Evolutionary conservation across 2,113 vertebrate species (phyloP).

Genomic region (Synchiropus splendidus): DNA sequence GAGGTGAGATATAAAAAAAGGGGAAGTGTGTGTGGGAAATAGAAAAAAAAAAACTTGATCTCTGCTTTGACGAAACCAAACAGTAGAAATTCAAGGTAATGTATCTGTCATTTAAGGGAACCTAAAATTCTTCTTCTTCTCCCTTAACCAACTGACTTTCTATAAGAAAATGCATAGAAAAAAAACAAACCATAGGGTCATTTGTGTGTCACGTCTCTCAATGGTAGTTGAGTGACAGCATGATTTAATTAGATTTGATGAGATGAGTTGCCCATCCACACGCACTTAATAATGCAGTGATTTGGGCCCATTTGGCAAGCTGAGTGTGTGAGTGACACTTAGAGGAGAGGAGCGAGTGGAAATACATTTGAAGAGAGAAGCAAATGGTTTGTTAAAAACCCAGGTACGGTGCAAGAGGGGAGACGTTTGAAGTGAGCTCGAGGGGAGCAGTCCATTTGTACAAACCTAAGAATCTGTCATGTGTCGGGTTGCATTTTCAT

Average conservation of each 20-base stretch:
- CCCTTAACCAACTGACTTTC: too few species aligned
- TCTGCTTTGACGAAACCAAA: too few species aligned
- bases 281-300: slow-evolving; percentile 94
- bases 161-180: background rate
- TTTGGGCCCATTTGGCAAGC: slow-evolving; percentile 83
- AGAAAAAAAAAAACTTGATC: slow-evolving; percentile 1
- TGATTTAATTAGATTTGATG: slow-evolving; percentile 83
- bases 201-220: slow-evolving; percentile 46
- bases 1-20: slow-evolving; percentile 18
- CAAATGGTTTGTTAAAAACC: slow-evolving; percentile 18
- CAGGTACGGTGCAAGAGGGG: slow-evolving; percentile 13
- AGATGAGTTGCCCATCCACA: slow-evolving; percentile 64
- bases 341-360: slow-evolving; percentile 15
- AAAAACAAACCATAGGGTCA: background rate
- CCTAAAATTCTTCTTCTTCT: too few species aligned
- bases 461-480: slow-evolving; percentile 97
- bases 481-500: slow-evolving; percentile 83
- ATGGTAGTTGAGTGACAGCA: slow-evolving; percentile 63
- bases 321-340: slow-evolving; percentile 73
- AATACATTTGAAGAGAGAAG: slow-evolving; percentile 11
- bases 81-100: too few species aligned
- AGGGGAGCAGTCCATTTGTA: slow-evolving; percentile 82
- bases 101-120: too few species aligned
- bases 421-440: slow-evolving; percentile 39
- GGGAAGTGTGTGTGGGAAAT: slow-evolving; percentile 24